Evolutionary conservation across 2,888 invertebrate genomes (phyloP), one percentile per base, ranked within the genome.

Genomic region (Sarcophaga subvicina): DNA sequence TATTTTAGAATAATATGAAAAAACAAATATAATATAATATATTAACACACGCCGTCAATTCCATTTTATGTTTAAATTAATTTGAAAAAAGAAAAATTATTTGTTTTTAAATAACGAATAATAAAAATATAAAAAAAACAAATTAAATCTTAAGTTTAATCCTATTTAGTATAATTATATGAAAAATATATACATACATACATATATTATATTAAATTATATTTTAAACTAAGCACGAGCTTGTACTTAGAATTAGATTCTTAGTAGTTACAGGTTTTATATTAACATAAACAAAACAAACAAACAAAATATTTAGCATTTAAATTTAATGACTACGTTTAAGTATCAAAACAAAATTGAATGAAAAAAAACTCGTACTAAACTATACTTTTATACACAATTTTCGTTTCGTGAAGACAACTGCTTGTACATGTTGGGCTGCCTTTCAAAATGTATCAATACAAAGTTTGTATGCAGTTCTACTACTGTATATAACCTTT

Each of bases 231-330:
- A 77, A 83, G 80, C 83, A 86, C 83, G 80, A 83, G 83, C 83
- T 86, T 83, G 80, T 83, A 77, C 80, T 69, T 86, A 86, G 77
- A 62, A 64, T 80, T 80, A 86, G 69, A 47, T 72, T 67, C 14
- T 54, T 86, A 83, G 83, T 59, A 63, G 63, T 82, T 82, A 64
- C 60, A 14, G 67, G 77, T 72, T 86, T 82, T 80, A 82, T 76
- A 82, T 71, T 12, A 37, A 79, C 4, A 80, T 62, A 14, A 77
- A 79, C 37, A 66, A 71, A 54, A 27, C 11, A 14, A 8, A 27
- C 3, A 37, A 37, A 37, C 0, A 37, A 37, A 37, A 37, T 37
- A 37, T 37, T 37, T 37, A 10, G 37, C 37, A 37, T 37, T 37
- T 37, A 37, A 37, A 37, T 37, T 37, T 10, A 37, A 10, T 37